phyloP scores from a whole-genome alignment of 2,888 invertebrate genomes.

The Dolichopus griseipennis region DNA sequence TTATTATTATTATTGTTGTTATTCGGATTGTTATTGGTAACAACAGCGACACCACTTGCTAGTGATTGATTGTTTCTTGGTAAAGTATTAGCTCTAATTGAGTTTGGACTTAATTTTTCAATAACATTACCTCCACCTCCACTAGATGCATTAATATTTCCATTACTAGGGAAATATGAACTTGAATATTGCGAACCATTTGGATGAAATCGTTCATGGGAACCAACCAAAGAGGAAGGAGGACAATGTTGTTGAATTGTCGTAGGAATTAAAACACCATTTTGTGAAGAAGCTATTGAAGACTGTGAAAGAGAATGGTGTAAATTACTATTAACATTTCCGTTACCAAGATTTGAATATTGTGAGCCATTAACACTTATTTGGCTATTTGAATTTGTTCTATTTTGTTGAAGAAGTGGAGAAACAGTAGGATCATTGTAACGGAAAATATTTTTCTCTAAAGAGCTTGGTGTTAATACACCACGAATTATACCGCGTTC shows the following conservation, averaged over 20 bases:
- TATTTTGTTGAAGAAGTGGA: conserved; percentile 34
- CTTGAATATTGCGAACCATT: conserved; percentile 18
- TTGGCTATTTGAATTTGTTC: conserved; percentile 28
- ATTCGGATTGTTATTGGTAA: conserved; percentile 18
- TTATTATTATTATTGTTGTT: conserved; percentile 47
- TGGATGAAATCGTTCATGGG: conserved; percentile 29
- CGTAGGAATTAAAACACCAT: conserved; percentile 30
- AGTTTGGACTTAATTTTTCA: conserved; percentile 30
- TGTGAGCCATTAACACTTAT: conserved; percentile 26
- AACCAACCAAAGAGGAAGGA: conserved; percentile 34
- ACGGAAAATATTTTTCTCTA: conserved; percentile 43
- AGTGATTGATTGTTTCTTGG: conserved; percentile 51
- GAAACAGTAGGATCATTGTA: conserved; percentile 45
- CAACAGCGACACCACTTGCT: neutral
- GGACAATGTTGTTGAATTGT: conserved; percentile 36
- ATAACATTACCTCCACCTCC: conserved; percentile 25
- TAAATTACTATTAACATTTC: conserved; percentile 19
- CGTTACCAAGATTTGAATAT: conserved; percentile 28
- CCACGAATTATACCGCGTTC: conserved; percentile 43
- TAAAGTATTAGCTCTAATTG: conserved; percentile 56
- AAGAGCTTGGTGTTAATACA: conserved; percentile 40
- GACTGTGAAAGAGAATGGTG: conserved; percentile 43
- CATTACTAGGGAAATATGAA: conserved; percentile 28
- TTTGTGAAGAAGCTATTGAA: conserved; percentile 40
- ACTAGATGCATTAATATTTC: conserved; percentile 30